Evolutionary conservation across 2,888 invertebrate species (phyloP).

Genomic region (Ecliptopera silaceata): DNA sequence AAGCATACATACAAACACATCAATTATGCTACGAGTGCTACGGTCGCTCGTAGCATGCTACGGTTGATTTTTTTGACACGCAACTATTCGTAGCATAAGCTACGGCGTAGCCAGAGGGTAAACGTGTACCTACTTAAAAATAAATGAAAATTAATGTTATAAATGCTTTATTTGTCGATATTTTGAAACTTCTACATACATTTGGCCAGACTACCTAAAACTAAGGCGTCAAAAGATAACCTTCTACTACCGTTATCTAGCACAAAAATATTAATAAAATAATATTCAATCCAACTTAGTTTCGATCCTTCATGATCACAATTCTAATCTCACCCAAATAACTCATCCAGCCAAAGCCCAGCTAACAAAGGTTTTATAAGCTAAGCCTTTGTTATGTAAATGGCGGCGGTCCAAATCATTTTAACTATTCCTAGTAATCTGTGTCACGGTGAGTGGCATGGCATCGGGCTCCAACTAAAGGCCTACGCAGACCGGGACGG

Average conservation of each 20-base stretch:
- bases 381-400: slow-evolving; percentile 21
- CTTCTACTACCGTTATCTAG: no score
- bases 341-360: slow-evolving; percentile 2
- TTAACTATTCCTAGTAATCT: slow-evolving; percentile 18
- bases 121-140: slow-evolving; percentile 11
- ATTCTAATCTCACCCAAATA: slow-evolving; percentile 23
- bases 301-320: slow-evolving; percentile 3
- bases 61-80: slow-evolving; percentile 14
- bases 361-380: no score
- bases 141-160: background rate
- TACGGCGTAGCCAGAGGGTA: slow-evolving; percentile 20
- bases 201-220: no score
- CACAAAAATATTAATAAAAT: no score
- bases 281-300: no score
- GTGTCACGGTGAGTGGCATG: slow-evolving; percentile 12
- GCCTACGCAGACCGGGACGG: no score
- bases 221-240: no score
- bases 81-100: slow-evolving; percentile 18
- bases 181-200: no score
- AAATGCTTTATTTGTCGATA: no score
- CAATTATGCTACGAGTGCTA: slow-evolving; percentile 22
- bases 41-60: slow-evolving; percentile 24
- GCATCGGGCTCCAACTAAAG: background rate
- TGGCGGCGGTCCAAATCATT: slow-evolving; percentile 13
- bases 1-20: slow-evolving; percentile 10